Evolutionary conservation across 53 echinoderm and acorn worm species (phyloP), one percentile per base, ranked within the genome.

Genomic region (Apostichopus leukothele): DNA sequence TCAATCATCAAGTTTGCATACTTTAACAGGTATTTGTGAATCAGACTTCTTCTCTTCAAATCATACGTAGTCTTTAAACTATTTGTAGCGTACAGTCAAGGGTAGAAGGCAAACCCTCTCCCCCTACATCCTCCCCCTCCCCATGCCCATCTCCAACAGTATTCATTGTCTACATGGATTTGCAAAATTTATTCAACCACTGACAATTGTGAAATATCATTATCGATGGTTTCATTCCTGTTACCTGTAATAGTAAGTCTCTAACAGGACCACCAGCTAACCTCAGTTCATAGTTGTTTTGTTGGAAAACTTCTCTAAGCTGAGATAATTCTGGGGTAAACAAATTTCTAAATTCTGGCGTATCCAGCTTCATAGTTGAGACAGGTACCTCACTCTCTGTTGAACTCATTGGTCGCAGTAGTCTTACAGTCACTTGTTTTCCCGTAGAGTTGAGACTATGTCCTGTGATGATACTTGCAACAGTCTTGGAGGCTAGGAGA

Each of bases 201-300:
- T 77, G 50, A 26, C 51, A 54, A 19, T 60, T 19, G 10, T 39
- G 39, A 39, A 39, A 39, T 39, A 39, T 39, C 39, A 39, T 39
- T 39, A 39, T 39, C 39, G 39, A 39, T 39, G 39, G 39, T 39
- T 39, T 39, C 39, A 39, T 39, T 39, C 53, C 7, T 89, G 89
- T 80, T 90, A 98, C 98, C 88, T 90, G 75, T 88, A 88, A 90
- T 13, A 98, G 90, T 9, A 98, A 90, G 79, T 99, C 99, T 78
- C 99, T 79, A 8, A 99, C 99, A 5, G 99, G 95, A 13, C 99
- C 99, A 22, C 99, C 99, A 60, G 99, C 99, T 74, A 99, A 96
- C 78, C 94, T 90, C 77, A 99, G 83, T 76, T 99, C 96, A 86
- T 89, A 91, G 60, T 93, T 87, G 79, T 99, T 86, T 67, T 90